Evolutionary conservation across 2,888 invertebrate species (phyloP).

Genomic region (Catocala nupta): DNA sequence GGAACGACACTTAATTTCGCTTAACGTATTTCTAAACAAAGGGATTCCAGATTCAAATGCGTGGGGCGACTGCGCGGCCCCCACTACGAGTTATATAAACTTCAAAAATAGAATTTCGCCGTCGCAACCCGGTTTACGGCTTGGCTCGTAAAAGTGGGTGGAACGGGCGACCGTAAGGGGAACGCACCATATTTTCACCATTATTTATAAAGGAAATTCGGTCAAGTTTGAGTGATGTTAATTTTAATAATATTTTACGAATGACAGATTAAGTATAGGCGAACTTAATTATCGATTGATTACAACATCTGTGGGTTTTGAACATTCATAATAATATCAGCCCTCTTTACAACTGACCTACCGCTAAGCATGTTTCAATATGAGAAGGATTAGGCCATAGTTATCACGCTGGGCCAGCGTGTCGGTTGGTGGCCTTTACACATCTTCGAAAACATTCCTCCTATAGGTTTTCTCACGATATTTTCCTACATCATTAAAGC

Average conservation of each 20-base stretch:
- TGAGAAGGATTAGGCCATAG: too few species aligned
- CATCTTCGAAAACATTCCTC: too few species aligned
- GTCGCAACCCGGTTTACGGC: slow-evolving; percentile 73
- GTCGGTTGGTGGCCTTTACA: too few species aligned
- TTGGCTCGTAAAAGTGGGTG: slow-evolving; percentile 73
- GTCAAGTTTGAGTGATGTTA: slow-evolving; percentile 61
- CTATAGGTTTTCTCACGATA: too few species aligned
- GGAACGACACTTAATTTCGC: slow-evolving; percentile 53
- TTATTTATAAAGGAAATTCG: slow-evolving; percentile 67
- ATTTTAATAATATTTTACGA: slow-evolving; percentile 45
- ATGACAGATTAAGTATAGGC: too few species aligned
- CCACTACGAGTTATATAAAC: slow-evolving; percentile 71
- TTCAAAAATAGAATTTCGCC: slow-evolving; percentile 78
- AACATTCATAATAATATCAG: too few species aligned
- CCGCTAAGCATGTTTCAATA: too few species aligned
- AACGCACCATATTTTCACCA: slow-evolving; percentile 73
- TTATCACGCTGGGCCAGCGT: too few species aligned
- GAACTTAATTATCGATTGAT: too few species aligned
- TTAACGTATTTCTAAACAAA: slow-evolving; percentile 55
- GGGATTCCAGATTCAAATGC: slow-evolving; percentile 67
- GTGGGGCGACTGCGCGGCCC: slow-evolving; percentile 57
- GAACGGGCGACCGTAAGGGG: slow-evolving; percentile 58
- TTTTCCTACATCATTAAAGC: slow-evolving; percentile 3
- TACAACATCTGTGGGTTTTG: too few species aligned
- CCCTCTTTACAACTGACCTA: too few species aligned